These are phyloP conservation scores for Danio choprae DNA, from an alignment of 2,797 vertebrate species.

Conservation along the genomic window DNA sequence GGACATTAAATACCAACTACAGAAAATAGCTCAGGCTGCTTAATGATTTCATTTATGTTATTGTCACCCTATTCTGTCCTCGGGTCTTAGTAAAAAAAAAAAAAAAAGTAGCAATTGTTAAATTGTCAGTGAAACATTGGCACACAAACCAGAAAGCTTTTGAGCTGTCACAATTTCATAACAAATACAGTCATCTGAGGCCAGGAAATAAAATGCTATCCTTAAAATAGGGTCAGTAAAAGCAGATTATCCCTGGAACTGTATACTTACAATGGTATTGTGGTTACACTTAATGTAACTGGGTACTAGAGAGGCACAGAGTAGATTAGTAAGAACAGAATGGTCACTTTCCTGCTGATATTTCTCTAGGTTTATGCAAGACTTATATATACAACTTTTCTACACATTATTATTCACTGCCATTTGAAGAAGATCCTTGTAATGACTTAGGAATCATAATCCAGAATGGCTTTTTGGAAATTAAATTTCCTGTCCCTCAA, in stretches of 20 bases:
- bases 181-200: neutral
- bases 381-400: neutral
- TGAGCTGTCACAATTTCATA: neutral
- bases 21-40: conserved; percentile 13
- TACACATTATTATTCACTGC: conserved; percentile 37
- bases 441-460: conserved; percentile 56
- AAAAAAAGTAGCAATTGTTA: conserved; percentile 1
- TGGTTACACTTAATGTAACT: conserved; percentile 19
- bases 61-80: neutral
- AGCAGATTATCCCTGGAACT: conserved; percentile 39
- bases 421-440: conserved; percentile 42
- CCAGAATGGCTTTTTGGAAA: conserved; percentile 60
- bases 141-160: neutral
- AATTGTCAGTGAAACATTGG: conserved; percentile 3
- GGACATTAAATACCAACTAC: conserved; percentile 33
- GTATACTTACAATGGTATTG: neutral
- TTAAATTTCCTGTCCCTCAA: conserved; percentile 60
- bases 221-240: conserved; percentile 27
- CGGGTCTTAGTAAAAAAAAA: neutral
- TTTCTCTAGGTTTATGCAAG: conserved; percentile 27
- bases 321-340: neutral
- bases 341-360: neutral
- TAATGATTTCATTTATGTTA: neutral
- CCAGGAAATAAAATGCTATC: conserved; percentile 25
- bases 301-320: neutral